Base-by-base conservation (phyloP, 2,888 invertebrate species). In the Allygus modestus region DNA sequence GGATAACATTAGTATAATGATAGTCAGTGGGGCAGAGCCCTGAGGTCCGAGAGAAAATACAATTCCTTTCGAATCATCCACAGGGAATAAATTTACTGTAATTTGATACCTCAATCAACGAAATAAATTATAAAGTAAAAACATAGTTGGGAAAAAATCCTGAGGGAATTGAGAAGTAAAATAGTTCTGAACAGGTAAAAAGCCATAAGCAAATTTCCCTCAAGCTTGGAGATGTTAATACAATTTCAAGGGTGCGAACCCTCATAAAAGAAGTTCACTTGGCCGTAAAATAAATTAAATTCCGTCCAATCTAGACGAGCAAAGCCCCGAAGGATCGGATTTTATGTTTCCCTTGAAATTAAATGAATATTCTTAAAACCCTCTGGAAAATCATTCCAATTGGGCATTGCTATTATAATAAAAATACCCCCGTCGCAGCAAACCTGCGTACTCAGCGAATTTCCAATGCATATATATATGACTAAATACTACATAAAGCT, bases 191-290 rank as follows among this genome's bases (percentile, higher is more conserved):
- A 7, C 1, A 17, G 17, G 17, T 51, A 51, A 17, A 17, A 15
- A 11, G 1, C 17, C n/a, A 17, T 17, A 51, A 20, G 12, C 26
- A 26, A 58, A 23, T 20, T 26, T 20, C 58, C 23, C 26, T 12
- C 5, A 20, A 4, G 1, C 2, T 58, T 1, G 4, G 58, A 58
- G 23, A 31, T 31, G 15, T 31, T 65, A 20, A 65, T 65, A 15
- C 28, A 65, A 65, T 65, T 65, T 65, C 31, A 65, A 65, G 65
- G 65, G 65, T 65, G 65, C 31, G 65, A 65, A 65, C 65, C 65
- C 65, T 65, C 26, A 31, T 28, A 65, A 65, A 65, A 65, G 65
- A 65, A 65, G 65, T 65, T 65, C 31, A 28, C 65, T 65, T 65
- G 65, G 1, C 31, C 31, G 31, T 65, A 31, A 31, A 65, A 65